Evolutionary conservation across 2,797 vertebrate genomes (phyloP), one percentile per base, ranked within the genome.

Genomic region (Dendrocincla tyrannina): DNA sequence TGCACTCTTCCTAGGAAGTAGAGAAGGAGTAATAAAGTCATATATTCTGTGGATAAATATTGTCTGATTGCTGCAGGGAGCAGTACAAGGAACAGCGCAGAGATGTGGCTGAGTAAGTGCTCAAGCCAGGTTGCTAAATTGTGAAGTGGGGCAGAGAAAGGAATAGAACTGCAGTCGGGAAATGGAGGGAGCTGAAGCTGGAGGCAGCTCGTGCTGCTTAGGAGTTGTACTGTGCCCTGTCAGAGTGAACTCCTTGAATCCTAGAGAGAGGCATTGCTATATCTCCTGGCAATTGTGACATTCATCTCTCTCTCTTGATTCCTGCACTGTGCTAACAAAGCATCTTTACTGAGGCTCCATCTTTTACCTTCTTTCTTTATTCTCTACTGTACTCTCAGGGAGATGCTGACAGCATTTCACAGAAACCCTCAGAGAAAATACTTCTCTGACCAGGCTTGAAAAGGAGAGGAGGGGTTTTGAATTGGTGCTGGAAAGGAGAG

Each of bases 341-440:
- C 6, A 30, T 66, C 42, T 46, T 75, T 68, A 39, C 19, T 69
- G 68, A 62, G 17, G 9, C 37, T 90, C 7, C 1, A 1, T 81
- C 37, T 86, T 90, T 72, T 85, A n/a, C 62, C 37, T 83, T 59
- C 72, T 82, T 58, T 82, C 59, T 93, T 90, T 58, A 35, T 90
- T 92, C 73, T 66, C 46, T 50, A 20, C n/a, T 75, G 19, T n/a
- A 37, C 27, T 83, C 27, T 89, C 2, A 27, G 24, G 15, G 46
- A 62, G 50, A 42, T 81, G 46, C 56, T 92, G 80, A 69, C 67
- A 82, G 50, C 55, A 67, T 87, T 93, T 89, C 63, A 89, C 50
- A 87, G 74, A 88, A 67, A 24, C 7, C 11, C 25, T 66, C 17
- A 35, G 56, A 64, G 62, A 75, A 90, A 62, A 41, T 39, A 32